phyloP scores from a whole-genome alignment of 2,888 invertebrate genomes.

The Cryptophagus acutangulus region DNA sequence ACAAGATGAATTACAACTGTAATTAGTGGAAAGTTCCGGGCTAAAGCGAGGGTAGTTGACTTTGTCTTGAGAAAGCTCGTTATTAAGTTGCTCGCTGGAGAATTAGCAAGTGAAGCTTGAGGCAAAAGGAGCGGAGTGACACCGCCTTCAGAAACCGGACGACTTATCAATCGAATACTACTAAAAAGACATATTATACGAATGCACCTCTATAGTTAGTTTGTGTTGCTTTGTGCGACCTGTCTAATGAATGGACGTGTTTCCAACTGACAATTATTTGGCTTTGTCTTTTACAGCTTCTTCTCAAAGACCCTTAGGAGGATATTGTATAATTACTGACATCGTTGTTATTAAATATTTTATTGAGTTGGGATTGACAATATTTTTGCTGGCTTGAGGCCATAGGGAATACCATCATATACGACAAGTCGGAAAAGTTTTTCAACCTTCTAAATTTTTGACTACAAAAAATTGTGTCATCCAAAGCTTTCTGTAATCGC shows the following conservation, averaged over 20 bases:
- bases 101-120: conserved; percentile 27
- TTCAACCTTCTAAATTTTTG: no score
- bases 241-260: background rate
- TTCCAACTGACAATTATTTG: background rate
- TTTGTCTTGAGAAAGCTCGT: conserved; percentile 30
- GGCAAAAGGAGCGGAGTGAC: conserved; percentile 19
- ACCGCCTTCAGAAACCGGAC: conserved; percentile 15
- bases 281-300: conserved; percentile 1
- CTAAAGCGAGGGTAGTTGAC: conserved; percentile 30
- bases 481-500: no score
- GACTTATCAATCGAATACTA: conserved; percentile 22
- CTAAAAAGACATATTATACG: conserved; percentile 25
- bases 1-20: conserved; percentile 38
- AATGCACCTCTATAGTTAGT: no score
- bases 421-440: no score
- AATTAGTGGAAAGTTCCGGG: conserved; percentile 38
- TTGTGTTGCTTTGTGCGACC: no score
- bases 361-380: no score
- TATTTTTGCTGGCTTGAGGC: no score
- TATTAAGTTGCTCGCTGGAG: conserved; percentile 34
- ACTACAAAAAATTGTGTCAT: no score
- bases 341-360: no score
- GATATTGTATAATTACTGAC: no score
- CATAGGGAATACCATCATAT: no score
- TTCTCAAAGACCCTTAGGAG: no score